Conservation (phyloP, 92 coral and sea anemone genomes). For the Micromussa lordhowensis region DNA sequence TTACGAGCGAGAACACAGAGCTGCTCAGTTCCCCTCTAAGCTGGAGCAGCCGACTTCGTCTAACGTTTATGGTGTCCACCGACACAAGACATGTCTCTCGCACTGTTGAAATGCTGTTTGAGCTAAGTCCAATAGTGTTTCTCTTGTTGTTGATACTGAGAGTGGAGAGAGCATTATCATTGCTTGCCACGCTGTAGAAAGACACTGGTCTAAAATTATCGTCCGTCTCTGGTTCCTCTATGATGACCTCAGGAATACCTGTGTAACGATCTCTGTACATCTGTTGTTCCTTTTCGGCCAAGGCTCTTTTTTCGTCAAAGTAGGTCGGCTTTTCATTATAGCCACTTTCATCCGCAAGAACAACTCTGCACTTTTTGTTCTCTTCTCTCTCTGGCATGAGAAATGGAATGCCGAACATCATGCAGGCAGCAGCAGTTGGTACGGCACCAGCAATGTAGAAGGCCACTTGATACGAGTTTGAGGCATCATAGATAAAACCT, state of each 20-base stretch:
- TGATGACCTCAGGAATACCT: slow-evolving; percentile 36
- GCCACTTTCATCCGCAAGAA: slow-evolving; percentile 73
- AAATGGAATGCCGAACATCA: slow-evolving; percentile 97
- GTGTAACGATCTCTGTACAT: background rate
- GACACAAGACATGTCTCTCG: slow-evolving; percentile 81
- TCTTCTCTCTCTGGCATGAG: slow-evolving; percentile 88
- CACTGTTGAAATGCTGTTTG: slow-evolving; percentile 62
- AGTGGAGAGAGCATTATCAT: slow-evolving; percentile 47
- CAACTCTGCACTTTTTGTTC: slow-evolving; percentile 60
- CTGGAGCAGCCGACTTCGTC: slow-evolving; percentile 71
- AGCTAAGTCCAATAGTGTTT: slow-evolving; percentile 68
- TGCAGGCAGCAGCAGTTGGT: slow-evolving; percentile 91
- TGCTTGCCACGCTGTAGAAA: slow-evolving; percentile 32
- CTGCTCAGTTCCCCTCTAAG: slow-evolving; percentile 79
- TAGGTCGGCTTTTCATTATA: slow-evolving; percentile 70
- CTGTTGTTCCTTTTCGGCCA: slow-evolving; percentile 28
- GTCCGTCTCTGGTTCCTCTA: slow-evolving; percentile 26
- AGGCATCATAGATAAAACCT: slow-evolving; percentile 91
- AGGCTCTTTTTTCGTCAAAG: slow-evolving; percentile 44
- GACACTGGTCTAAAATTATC: slow-evolving; percentile 56
- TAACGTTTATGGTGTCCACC: slow-evolving; percentile 60
- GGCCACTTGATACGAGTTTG: slow-evolving; percentile 92
- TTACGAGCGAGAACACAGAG: slow-evolving; percentile 84
- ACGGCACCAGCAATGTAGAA: slow-evolving; percentile 99
- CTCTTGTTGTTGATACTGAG: slow-evolving; percentile 61